phyloP scores from a whole-genome alignment of 2,113 vertebrate genomes.

The Erythrocebus patas region DNA sequence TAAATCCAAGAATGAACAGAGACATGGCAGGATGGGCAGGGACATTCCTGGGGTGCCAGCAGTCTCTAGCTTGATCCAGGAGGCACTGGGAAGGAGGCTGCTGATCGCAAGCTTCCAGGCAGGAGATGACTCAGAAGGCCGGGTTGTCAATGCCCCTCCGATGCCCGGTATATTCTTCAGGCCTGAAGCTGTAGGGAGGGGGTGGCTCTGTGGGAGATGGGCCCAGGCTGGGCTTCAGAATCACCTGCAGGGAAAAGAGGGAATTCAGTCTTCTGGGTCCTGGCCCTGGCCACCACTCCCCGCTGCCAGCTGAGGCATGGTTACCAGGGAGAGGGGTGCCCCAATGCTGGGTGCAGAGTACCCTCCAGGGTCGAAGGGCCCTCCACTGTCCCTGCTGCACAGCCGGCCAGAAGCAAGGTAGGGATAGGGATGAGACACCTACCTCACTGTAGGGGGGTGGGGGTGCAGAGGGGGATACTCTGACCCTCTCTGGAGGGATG shows the following conservation, averaged over 20 bases:
- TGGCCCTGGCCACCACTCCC: neutral
- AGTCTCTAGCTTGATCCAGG: neutral
- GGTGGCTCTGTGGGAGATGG: conserved; percentile 37
- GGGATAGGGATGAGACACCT: neutral
- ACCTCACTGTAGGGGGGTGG: conserved; percentile 73
- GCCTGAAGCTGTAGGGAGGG: conserved; percentile 63
- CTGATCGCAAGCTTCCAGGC: neutral
- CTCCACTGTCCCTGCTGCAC: neutral
- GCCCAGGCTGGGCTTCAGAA: conserved; percentile 43
- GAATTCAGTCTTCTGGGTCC: neutral
- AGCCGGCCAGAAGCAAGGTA: neutral
- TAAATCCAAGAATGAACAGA: neutral
- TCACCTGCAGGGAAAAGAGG: conserved; percentile 36
- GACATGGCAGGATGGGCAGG: rapidly evolving
- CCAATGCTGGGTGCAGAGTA: rapidly evolving
- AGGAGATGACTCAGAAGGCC: conserved; percentile 25
- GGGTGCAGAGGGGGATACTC: neutral
- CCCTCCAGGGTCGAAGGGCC: neutral
- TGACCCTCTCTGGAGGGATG: neutral
- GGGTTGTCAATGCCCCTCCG: neutral
- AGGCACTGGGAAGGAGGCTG: neutral
- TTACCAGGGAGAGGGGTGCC: neutral
- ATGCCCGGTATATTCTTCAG: neutral
- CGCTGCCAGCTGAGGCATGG: rapidly evolving
- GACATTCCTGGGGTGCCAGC: neutral